A percentile compares a stretch with the other conserved stretches of the same genome.
phyloP scores from a whole-genome alignment of 2,113 vertebrate genomes.

The Ranitomeya imitator region DNA sequence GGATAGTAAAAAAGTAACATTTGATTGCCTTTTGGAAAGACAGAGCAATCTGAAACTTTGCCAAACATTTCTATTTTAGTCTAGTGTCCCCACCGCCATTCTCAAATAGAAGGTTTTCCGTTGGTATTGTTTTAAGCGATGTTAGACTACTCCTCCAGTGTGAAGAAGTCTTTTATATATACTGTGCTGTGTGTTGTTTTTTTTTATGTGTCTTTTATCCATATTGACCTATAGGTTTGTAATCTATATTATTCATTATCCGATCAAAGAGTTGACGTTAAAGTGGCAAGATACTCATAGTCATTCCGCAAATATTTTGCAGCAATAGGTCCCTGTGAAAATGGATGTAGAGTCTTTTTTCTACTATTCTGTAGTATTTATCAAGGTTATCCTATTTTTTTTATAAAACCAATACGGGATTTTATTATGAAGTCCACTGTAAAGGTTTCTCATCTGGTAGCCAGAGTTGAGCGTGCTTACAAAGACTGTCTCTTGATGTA shows the following conservation, averaged over 20 bases:
- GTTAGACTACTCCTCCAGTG: not conserved
- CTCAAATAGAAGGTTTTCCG: not conserved
- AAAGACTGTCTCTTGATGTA: too few relatives aligned
- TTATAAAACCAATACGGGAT: too few relatives aligned
- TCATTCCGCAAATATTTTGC: too few relatives aligned
- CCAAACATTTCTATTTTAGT: slow-evolving; percentile 51
- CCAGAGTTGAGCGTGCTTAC: too few relatives aligned
- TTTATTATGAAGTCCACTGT: too few relatives aligned
- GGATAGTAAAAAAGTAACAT: slow-evolving; percentile 39
- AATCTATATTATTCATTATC: not conserved
- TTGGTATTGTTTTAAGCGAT: not conserved
- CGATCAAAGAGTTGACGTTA: too few relatives aligned
- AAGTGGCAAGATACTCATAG: too few relatives aligned
- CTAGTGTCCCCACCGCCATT: slow-evolving; percentile 17
- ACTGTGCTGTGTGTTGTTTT: not conserved
- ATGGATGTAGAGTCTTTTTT: too few relatives aligned
- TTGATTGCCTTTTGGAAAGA: slow-evolving; percentile 52
- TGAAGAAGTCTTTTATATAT: not conserved
- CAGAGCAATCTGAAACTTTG: slow-evolving; percentile 29
- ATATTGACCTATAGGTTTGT: not conserved
- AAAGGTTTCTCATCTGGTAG: too few relatives aligned
- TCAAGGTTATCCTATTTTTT: too few relatives aligned
- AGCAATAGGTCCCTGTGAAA: too few relatives aligned
- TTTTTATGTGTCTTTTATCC: not conserved
- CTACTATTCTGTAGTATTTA: too few relatives aligned